These are phyloP conservation scores for Varanus salvator DNA, from an alignment of 2,113 vertebrate species.

Conservation along the genomic window DNA sequence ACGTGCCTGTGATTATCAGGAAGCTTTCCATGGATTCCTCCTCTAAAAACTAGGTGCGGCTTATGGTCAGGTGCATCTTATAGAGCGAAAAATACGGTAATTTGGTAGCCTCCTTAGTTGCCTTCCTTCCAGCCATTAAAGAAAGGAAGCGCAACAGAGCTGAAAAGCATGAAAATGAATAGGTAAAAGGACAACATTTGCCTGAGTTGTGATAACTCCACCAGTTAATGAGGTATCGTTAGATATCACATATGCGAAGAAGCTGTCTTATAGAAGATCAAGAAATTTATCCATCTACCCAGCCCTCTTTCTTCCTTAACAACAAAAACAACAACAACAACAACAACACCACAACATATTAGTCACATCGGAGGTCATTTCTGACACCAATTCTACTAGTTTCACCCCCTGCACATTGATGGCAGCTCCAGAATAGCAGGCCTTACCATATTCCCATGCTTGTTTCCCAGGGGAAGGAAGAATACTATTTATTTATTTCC, in stretches of 20 bases:
- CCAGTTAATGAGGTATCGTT: neutral
- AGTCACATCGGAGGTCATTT: too few species aligned
- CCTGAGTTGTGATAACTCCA: accelerated
- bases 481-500: neutral
- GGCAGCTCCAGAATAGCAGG: neutral
- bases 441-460: neutral
- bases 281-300: neutral
- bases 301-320: too few species aligned
- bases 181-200: neutral
- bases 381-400: neutral
- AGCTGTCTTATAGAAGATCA: neutral
- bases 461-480: slow-evolving; percentile 10
- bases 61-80: too few species aligned
- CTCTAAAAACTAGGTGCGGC: too few species aligned
- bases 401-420: neutral
- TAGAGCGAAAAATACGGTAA: too few species aligned
- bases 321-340: too few species aligned
- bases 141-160: accelerated
- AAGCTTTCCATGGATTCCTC: too few species aligned
- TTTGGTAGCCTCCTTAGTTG: neutral
- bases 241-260: neutral
- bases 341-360: too few species aligned
- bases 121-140: neutral
- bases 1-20: too few species aligned
- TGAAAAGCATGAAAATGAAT: neutral